Percentiles rank a stretch among this genome's conserved stretches.
phyloP scores from a whole-genome alignment of 1,140 invertebrate genomes.

The Drosophila miranda region DNA sequence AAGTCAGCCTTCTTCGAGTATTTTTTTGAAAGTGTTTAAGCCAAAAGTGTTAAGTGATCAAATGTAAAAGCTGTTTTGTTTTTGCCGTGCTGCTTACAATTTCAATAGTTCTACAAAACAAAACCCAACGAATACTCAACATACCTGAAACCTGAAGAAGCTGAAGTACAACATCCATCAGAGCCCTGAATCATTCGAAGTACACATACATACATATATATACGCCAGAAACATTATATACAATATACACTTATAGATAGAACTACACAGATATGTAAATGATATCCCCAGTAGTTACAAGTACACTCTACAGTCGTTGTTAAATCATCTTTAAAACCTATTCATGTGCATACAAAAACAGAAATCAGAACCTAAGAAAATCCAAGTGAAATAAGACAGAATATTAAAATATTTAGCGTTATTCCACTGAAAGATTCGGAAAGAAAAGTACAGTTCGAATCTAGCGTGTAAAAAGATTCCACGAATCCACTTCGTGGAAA shows the following conservation, averaged over 20 bases:
- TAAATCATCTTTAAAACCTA: no score
- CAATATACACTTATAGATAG: not conserved
- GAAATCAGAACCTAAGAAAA: no score
- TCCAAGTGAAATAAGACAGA: no score
- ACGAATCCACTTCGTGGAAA: no score
- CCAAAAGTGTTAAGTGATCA: slow-evolving; percentile 8
- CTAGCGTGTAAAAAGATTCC: no score
- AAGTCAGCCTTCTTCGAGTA: slow-evolving; percentile 29
- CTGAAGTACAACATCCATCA: slow-evolving; percentile 8
- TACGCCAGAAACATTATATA: slow-evolving; percentile 3
- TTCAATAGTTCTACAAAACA: slow-evolving; percentile 19
- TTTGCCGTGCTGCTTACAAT: slow-evolving; percentile 9
- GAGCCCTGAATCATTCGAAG: not conserved
- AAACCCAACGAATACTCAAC: slow-evolving; percentile 5
- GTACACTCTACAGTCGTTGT: no score
- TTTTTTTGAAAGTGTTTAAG: slow-evolving; percentile 36
- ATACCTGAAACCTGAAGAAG: slow-evolving; percentile 19
- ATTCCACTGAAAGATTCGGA: no score
- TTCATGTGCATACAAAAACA: not conserved
- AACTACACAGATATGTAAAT: not conserved
- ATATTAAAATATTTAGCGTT: no score
- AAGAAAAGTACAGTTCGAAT: no score
- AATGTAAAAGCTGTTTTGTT: no score
- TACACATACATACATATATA: slow-evolving; percentile 1
- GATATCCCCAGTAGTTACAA: not conserved